Percentiles rank a stretch among this genome's conserved stretches.
phyloP scores from a whole-genome alignment of 2,113 vertebrate species.

The Hippocampus zosterae region DNA sequence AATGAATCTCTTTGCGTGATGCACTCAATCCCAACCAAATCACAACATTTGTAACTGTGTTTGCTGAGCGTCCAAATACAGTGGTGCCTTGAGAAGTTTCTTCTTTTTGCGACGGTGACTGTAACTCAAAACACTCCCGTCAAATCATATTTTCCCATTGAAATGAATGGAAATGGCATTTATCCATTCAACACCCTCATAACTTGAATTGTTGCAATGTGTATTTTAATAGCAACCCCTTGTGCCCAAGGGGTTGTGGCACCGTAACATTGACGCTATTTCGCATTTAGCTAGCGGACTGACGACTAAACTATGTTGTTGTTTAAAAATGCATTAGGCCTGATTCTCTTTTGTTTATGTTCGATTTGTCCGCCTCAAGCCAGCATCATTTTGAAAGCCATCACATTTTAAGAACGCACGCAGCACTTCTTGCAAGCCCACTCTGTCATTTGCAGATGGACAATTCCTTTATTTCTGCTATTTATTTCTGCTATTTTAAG shows the following conservation, averaged over 20 bases:
- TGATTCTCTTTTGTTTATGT: not conserved
- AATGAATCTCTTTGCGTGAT: not conserved
- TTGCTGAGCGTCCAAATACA: not conserved
- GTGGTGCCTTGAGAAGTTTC: not conserved
- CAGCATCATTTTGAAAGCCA: not conserved
- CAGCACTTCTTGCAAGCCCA: not conserved
- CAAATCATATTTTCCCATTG: not conserved
- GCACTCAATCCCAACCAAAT: not conserved
- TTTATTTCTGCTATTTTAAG: constrained; percentile 23
- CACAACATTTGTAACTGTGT: not conserved
- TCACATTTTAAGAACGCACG: not conserved
- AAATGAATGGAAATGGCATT: not conserved
- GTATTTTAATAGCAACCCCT: too few relatives aligned
- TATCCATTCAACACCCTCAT: not conserved
- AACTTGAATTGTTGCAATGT: not conserved
- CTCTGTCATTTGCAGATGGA: constrained; percentile 3
- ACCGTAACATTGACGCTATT: not conserved
- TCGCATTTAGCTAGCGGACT: too few relatives aligned
- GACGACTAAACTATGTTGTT: not conserved
- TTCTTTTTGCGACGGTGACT: too few relatives aligned
- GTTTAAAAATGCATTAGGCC: not conserved
- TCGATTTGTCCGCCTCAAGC: too few relatives aligned
- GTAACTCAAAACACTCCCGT: too few relatives aligned
- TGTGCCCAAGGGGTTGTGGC: not conserved
- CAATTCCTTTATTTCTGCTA: constrained; percentile 10